A percentile compares a stretch with the other conserved stretches of the same genome.
Conservation (phyloP, 2,113 vertebrate genomes). For the Stictonetta naevosa region DNA sequence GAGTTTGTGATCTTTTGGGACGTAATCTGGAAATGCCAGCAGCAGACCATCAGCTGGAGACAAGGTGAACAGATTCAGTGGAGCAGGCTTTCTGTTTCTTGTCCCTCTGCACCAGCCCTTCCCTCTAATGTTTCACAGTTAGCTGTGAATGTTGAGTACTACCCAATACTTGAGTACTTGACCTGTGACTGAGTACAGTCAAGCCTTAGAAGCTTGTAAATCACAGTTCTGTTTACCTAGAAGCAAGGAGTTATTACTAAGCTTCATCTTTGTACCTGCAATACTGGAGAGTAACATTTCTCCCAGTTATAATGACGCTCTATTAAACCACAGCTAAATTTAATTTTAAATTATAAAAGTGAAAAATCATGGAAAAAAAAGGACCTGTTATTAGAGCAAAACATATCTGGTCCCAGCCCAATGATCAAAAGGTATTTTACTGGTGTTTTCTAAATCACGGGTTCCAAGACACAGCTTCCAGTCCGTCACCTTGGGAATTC, state of each 20-base stretch:
- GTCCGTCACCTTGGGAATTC: not conserved
- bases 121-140: not conserved
- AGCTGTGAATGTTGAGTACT: not conserved
- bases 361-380: not conserved
- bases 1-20: not conserved
- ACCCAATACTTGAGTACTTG: not conserved
- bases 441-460: not conserved
- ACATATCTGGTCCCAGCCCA: not conserved
- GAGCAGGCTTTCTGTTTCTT: not conserved
- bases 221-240: not conserved
- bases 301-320: not conserved
- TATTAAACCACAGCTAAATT: not conserved
- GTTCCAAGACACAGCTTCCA: not conserved
- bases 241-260: not conserved
- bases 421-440: not conserved
- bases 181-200: not conserved
- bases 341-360: not conserved
- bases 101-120: not conserved
- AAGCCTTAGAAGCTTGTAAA: not conserved
- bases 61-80: not conserved
- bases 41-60: not conserved
- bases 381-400: not conserved
- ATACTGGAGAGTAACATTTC: not conserved
- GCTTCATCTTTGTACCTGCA: not conserved
- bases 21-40: not conserved